Base-by-base conservation (phyloP, 2,888 invertebrate species). In the Brenthis daphne region DNA sequence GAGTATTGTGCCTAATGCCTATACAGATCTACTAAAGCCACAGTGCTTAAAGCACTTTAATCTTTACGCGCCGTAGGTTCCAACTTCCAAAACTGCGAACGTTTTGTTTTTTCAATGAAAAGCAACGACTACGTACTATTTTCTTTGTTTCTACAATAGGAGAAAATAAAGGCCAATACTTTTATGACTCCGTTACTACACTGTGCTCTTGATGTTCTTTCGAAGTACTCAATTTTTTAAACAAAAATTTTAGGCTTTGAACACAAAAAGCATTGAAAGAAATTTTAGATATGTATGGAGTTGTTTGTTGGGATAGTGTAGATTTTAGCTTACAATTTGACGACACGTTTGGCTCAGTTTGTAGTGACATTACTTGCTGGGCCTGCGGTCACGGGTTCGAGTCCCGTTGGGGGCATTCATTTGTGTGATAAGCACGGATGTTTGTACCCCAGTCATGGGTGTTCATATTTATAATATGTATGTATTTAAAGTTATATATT, bases 81-180 rank as follows among this genome's bases (percentile, higher is more conserved):
- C 50, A 47, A 58, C 24, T 66, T 54, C 65, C 20, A 67, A 67
- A 66, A 66, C 58, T 66, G 55, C 51, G 53, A 53, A 63, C 50
- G 55, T 61, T 63, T 63, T 67, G 60, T 61, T 61, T 65, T 67
- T 13, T 37, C 13, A 66, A 29, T 56, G 56, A 56, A 65, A 67
- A 61, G 54, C 33, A 60, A 67, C 43, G 55, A 54, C 54, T 60
- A 50, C 58, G 12, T 60, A 60, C 50, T 66, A 47, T 66, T 67
- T 61, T 67, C 37, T 66, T 66, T 60, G 60, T 60, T 67, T 60
- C 58, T 55, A 37, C 55, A 67, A 61, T 55, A 67, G 55, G 16
- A 67, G 33, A 47, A 33, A 50, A 55, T 53, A 53, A 63, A 63
- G 53, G 37, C 20, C 53, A 33, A 56, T 60, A 54, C 33, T 29